Percentiles rank a stretch among this genome's conserved stretches.
Evolutionary conservation across 1,140 invertebrate genomes (phyloP).

Genomic region (Odontomachus brunneus): DNA sequence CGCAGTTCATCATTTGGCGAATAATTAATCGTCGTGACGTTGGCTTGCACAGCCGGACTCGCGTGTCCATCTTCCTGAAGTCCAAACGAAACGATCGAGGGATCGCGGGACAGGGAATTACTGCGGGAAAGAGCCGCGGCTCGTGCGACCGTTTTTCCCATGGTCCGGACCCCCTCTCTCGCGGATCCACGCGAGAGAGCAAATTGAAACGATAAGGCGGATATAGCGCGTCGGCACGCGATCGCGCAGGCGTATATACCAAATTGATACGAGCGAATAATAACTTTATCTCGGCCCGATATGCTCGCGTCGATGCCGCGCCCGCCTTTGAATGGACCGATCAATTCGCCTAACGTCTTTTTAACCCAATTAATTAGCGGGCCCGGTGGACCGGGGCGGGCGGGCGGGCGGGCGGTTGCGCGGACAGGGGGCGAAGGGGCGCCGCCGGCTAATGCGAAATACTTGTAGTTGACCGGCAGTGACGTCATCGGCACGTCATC

Average conservation of each 20-base stretch:
- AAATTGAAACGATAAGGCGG: constrained; percentile 71
- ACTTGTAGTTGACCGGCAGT: constrained; percentile 84
- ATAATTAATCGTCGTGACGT: no score
- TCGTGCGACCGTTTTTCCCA: constrained; percentile 68
- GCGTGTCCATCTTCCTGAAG: not conserved
- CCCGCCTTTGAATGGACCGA: constrained; percentile 74
- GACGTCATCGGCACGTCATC: constrained; percentile 79
- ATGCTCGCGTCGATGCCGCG: constrained; percentile 46
- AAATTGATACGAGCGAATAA: constrained; percentile 78
- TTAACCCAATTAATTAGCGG: constrained; percentile 84
- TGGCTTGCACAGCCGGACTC: no score
- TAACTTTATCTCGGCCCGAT: constrained; percentile 77
- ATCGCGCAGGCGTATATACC: constrained; percentile 64
- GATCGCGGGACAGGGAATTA: constrained; percentile 40
- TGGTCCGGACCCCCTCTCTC: constrained; percentile 48
- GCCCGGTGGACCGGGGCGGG: constrained; percentile 18
- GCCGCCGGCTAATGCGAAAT: constrained; percentile 83
- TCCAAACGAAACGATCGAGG: constrained; percentile 17
- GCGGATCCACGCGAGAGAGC: constrained; percentile 8
- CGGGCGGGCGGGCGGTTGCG: constrained; percentile 27
- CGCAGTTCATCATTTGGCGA: no score
- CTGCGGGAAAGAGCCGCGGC: constrained; percentile 58
- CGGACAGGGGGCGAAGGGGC: constrained; percentile 5
- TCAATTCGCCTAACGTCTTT: constrained; percentile 83
- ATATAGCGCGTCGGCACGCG: constrained; percentile 66